phyloP scores from a whole-genome alignment of 2,113 vertebrate species.

The Excalfactoria chinensis region DNA sequence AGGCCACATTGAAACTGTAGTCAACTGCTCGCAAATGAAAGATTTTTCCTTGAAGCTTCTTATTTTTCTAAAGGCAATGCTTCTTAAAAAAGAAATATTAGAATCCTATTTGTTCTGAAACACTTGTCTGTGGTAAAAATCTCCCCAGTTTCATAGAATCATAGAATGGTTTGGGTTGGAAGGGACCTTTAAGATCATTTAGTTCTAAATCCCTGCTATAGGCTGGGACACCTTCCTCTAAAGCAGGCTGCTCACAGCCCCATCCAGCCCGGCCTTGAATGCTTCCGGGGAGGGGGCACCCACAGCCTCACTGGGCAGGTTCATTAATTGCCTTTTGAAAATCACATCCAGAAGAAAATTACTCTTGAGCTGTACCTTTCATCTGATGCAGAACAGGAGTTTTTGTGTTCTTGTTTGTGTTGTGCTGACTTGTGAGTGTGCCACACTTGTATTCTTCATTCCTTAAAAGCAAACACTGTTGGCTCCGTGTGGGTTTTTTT shows the following conservation, averaged over 20 bases:
- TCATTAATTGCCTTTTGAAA: neutral
- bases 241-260: too few relatives aligned
- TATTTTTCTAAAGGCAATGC: conserved; percentile 35
- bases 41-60: conserved; percentile 31
- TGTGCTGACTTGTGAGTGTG: neutral
- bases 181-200: too few relatives aligned
- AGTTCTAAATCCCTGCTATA: too few relatives aligned
- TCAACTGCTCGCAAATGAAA: conserved; percentile 54
- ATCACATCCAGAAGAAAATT: neutral
- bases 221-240: too few relatives aligned
- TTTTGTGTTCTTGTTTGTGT: neutral
- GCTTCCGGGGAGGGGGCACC: too few relatives aligned
- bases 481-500: neutral
- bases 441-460: neutral
- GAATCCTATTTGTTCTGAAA: conserved; percentile 4
- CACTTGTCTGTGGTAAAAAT: neutral
- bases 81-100: conserved; percentile 51
- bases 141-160: neutral
- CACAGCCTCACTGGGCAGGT: neutral
- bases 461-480: neutral
- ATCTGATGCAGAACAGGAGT: neutral
- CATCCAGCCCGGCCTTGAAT: too few relatives aligned
- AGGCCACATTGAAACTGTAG: conserved; percentile 7
- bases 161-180: too few relatives aligned
- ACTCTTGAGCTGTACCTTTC: neutral